A percentile compares a stretch with the other conserved stretches of the same genome.
Evolutionary conservation across 2,888 invertebrate species (phyloP).

Genomic region (Sminthurides aquaticus): DNA sequence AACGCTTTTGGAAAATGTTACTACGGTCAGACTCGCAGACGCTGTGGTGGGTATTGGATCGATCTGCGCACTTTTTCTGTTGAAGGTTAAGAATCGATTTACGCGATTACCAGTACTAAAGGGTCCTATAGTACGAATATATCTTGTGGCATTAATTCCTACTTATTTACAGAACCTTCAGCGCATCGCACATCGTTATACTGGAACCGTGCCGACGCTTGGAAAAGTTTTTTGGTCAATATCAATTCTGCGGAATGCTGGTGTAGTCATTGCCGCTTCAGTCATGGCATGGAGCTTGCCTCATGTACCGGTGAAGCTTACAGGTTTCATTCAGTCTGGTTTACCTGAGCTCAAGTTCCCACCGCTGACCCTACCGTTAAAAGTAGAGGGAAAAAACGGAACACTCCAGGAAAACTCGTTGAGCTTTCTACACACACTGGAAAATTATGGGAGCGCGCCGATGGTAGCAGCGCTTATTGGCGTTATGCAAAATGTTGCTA

Average conservation of each 20-base stretch:
- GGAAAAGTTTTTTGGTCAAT: background rate
- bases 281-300: background rate
- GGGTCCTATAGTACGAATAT: too few species aligned
- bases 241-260: background rate
- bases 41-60: background rate
- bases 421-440: background rate
- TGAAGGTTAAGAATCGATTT: too few species aligned
- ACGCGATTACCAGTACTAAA: too few species aligned
- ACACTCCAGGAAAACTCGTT: background rate
- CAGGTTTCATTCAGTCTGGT: background rate
- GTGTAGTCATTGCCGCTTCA: background rate
- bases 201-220: background rate
- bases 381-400: background rate
- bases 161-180: too few species aligned
- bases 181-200: too few species aligned
- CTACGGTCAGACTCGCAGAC: background rate
- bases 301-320: conserved; percentile 44
- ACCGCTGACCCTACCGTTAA: background rate
- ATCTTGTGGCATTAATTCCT: too few species aligned
- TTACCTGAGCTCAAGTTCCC: background rate
- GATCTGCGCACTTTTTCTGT: background rate
- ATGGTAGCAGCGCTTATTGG: background rate
- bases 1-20: background rate
- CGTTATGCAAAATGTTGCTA: conserved; percentile 73
- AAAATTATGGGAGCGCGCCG: background rate